These are phyloP conservation scores for Cremastobaeus sp. DNA, from an alignment of 2,888 invertebrate genomes.

Conservation along the genomic window DNA sequence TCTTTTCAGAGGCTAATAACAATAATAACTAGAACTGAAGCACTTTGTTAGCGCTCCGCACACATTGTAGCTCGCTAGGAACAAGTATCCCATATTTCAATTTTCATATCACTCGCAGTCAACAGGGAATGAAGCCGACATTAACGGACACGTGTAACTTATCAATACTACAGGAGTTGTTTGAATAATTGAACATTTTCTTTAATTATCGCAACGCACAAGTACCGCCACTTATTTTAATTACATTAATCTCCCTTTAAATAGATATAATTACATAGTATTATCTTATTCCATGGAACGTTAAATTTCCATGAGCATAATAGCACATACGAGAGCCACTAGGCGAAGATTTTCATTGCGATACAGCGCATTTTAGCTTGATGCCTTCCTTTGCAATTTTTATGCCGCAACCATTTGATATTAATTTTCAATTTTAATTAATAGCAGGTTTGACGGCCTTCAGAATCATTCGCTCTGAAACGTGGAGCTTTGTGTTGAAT, in stretches of 20 bases:
- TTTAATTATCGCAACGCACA: constrained; percentile 57
- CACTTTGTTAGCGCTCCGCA: constrained; percentile 44
- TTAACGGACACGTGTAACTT: constrained; percentile 58
- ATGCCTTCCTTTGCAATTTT: constrained; percentile 46
- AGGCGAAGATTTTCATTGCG: constrained; percentile 40
- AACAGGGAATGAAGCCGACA: constrained; percentile 48
- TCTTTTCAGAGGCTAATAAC: constrained; percentile 36
- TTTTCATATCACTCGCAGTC: constrained; percentile 50
- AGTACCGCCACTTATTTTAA: constrained; percentile 61
- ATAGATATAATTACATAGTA: constrained; percentile 58
- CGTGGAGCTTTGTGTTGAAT: no score
- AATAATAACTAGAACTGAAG: constrained; percentile 45
- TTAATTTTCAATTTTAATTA: no score
- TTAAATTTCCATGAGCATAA: constrained; percentile 54
- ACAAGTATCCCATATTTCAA: constrained; percentile 44
- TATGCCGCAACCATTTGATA: no score
- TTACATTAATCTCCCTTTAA: constrained; percentile 57
- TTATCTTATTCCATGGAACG: constrained; percentile 58
- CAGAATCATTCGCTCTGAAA: no score
- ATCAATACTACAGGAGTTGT: constrained; percentile 59
- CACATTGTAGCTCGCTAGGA: constrained; percentile 34
- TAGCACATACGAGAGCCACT: constrained; percentile 49
- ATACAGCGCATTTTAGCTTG: constrained; percentile 35
- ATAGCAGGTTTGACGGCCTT: no score
- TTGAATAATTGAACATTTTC: constrained; percentile 60